phyloP scores from a whole-genome alignment of 2,113 vertebrate genomes.

The Pomatostomus ruficeps region DNA sequence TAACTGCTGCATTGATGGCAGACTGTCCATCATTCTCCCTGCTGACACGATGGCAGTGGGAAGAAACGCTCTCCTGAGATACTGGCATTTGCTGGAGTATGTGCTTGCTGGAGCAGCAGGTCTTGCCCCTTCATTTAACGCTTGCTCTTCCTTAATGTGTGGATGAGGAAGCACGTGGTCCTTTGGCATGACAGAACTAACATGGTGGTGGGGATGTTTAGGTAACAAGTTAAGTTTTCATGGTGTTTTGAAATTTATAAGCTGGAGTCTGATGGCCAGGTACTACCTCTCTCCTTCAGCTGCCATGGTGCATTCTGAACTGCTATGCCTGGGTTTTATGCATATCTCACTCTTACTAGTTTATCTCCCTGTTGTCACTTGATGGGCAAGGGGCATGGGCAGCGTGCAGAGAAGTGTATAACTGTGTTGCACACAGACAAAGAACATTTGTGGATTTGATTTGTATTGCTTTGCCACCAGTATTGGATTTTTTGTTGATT shows the following conservation, averaged over 20 bases:
- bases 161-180: neutral
- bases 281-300: neutral
- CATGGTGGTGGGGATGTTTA: neutral
- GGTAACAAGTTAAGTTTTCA: neutral
- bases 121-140: neutral
- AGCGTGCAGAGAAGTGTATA: accelerated
- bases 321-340: neutral
- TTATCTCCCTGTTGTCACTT: neutral
- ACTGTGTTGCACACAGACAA: neutral
- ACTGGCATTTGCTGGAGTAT: neutral
- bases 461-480: neutral
- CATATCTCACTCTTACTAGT: neutral
- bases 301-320: accelerated
- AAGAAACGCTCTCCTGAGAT: neutral
- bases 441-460: neutral
- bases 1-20: neutral
- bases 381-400: neutral
- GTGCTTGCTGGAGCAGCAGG: neutral
- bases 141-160: neutral
- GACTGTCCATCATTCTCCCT: neutral
- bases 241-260: neutral
- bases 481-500: neutral
- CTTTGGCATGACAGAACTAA: neutral
- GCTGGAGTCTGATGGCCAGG: neutral
- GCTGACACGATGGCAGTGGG: neutral